phyloP scores from a whole-genome alignment of 2,113 vertebrate genomes.

The Setophaga petechia region DNA sequence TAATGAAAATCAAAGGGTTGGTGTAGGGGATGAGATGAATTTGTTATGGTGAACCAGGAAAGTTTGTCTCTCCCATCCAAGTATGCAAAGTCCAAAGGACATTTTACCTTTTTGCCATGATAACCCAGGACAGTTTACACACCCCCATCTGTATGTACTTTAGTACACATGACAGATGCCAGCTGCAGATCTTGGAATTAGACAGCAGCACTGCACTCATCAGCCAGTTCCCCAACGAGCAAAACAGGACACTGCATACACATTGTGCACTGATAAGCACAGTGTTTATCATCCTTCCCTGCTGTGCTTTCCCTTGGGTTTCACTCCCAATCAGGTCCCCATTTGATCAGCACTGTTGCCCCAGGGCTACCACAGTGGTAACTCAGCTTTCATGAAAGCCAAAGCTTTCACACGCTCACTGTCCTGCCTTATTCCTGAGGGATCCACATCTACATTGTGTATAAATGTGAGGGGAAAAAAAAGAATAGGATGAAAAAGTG shows the following conservation, averaged over 20 bases:
- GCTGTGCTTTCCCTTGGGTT: too few species aligned
- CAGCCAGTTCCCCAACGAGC: neutral
- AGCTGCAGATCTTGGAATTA: neutral
- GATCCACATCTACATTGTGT: neutral
- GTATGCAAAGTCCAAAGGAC: neutral
- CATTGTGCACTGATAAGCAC: neutral
- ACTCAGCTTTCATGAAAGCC: neutral
- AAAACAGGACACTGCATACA: neutral
- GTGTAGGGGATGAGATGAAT: neutral
- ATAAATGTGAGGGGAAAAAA: neutral
- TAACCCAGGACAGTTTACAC: neutral
- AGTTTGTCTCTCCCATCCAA: neutral
- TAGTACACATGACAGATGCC: neutral
- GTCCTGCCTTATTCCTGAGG: neutral
- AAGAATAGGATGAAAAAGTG: neutral
- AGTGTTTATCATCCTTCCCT: neutral
- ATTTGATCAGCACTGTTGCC: too few species aligned
- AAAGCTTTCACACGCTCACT: neutral
- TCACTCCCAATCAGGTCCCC: accelerated
- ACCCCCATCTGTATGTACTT: neutral
- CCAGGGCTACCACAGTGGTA: accelerated
- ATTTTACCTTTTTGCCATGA: neutral
- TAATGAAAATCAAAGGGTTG: neutral
- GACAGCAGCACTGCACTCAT: neutral
- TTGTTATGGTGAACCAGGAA: neutral